A percentile compares a stretch with the other conserved stretches of the same genome.
phyloP scores from a whole-genome alignment of 2,888 invertebrate species.

The Megastigmus dorsalis region DNA sequence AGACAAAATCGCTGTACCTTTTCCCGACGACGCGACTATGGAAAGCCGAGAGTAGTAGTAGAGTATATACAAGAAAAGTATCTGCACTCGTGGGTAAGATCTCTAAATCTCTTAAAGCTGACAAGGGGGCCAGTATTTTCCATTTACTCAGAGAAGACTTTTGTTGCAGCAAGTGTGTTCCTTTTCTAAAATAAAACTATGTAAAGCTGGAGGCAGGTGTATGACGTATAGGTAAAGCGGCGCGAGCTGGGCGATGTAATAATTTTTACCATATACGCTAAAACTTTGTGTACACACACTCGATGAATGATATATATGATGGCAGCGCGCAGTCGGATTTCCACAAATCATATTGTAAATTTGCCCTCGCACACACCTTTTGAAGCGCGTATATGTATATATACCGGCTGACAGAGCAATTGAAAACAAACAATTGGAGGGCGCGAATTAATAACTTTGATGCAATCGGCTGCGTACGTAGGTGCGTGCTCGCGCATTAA shows the following conservation, averaged over 20 bases:
- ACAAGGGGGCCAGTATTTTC: slow-evolving; percentile 13
- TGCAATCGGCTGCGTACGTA: not conserved
- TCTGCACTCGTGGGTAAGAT: not conserved
- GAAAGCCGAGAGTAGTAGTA: too few species aligned
- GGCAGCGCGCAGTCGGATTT: not conserved
- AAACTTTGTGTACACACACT: slow-evolving; percentile 13
- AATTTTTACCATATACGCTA: slow-evolving; percentile 21
- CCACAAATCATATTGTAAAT: slow-evolving; percentile 25
- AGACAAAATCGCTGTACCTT: too few species aligned
- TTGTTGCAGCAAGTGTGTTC: slow-evolving; percentile 1
- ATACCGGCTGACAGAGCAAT: not conserved
- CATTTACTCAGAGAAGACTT: slow-evolving; percentile 8
- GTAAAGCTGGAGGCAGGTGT: not conserved
- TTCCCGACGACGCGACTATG: too few species aligned
- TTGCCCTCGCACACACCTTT: slow-evolving; percentile 6
- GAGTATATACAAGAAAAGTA: too few species aligned
- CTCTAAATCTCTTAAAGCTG: slow-evolving; percentile 26
- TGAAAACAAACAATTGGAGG: slow-evolving; percentile 11
- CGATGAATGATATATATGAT: slow-evolving; percentile 6
- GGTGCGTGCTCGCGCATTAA: not conserved
- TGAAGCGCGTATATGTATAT: not conserved
- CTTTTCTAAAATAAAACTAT: not conserved
- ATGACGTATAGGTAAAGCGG: not conserved
- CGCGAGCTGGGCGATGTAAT: not conserved
- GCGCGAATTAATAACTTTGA: slow-evolving; percentile 13